Evolutionary conservation across 2,113 vertebrate genomes (phyloP), one percentile per base, ranked within the genome.

Genomic region (Loxodonta africana): DNA sequence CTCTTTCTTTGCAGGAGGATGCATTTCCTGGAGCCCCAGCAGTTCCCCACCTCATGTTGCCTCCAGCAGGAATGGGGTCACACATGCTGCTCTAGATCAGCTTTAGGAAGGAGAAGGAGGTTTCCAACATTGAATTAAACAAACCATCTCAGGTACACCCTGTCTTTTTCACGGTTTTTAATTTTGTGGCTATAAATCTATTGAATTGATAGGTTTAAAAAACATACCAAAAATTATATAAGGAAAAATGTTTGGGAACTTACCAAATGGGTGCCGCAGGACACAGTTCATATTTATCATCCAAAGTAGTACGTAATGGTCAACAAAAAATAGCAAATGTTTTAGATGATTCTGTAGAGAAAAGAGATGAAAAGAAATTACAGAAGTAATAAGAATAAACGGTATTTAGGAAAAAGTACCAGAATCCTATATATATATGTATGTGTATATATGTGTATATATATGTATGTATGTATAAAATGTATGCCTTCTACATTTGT

Each of bases 41-140:
- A 6, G 10, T 4, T 0, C 25, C 53, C 5, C 2, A 20, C 5
- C 14, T 60, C 60, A 11, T 4, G 4, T 21, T 1, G 25, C 28
- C 17, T 85, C 11, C 25, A 0, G 17, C 20, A 41, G 44, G 20
- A 94, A 28, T n/a, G 33, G n/a, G 76, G 6, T 37, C 37, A 60
- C 10, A 41, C 6, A 8, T 23, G 26, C n/a, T 63, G n/a, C 6
- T 14, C 28, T 73, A 18, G 12, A 11, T 26, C 25, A 28, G 0
- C 14, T 0, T 82, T 51, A 71, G 30, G 1, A n/a, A 95, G 83
- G 25, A 84, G 51, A 48, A 41, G 46, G 20, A 65, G 25, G 1
- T 65, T 74, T 84, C 83, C 37, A n/a, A 67, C 65, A 83, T 0
- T 10, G 10, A 4, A 51, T 74, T 44, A 30, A 69, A n/a, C 25